Evolutionary conservation across 2,888 invertebrate species (phyloP), one percentile per base, ranked within the genome.

Genomic region (Melipona beecheii): DNA sequence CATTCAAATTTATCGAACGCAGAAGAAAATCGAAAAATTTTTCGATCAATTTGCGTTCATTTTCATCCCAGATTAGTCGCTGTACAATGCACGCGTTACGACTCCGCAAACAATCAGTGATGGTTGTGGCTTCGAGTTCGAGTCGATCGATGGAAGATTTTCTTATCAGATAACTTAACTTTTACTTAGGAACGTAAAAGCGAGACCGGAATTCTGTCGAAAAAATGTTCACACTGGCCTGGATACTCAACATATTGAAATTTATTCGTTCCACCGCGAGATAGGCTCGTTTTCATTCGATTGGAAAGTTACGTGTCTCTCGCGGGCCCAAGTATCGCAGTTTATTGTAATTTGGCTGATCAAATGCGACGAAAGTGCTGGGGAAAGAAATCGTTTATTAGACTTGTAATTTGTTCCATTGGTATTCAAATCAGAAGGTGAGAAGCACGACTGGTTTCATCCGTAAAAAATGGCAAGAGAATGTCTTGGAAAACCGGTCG

Each of bases 381-480:
- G 1, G 27, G 27, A 27, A 71, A 65, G 71, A 87, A 80, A 83
- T 82, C 75, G 52, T 83, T 82, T 87, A 83, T 83, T 83, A 70
- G 65, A 24, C 60, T 66, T 65, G 21, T 2, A n/a, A 15, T n/a
- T 15, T 5, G 31, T 50, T 62, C 49, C 49, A 6, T 21, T 60
- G 56, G 56, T 77, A 83, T 77, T 82, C 71, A 84, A 82, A 87
- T 86, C 66, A 54, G 6, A 27, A 27, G 27, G 43, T 27, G 24
- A 65, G n/a, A 36, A 27, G 64, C 62, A 21, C 81, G 65, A 27
- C 64, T 62, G 75, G 80, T 88, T 88, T 83, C 84, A 70, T 43
- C 80, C 50, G 52, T 58, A 54, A 66, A 54, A 27, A 69, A 17
- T 75, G 73, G 52, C 60, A 0, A 75, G 36, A 70, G 71, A 27